Percentiles rank a stretch among this genome's conserved stretches.
Conservation (phyloP, 2,888 invertebrate species). For the Idaea dimidiata region DNA sequence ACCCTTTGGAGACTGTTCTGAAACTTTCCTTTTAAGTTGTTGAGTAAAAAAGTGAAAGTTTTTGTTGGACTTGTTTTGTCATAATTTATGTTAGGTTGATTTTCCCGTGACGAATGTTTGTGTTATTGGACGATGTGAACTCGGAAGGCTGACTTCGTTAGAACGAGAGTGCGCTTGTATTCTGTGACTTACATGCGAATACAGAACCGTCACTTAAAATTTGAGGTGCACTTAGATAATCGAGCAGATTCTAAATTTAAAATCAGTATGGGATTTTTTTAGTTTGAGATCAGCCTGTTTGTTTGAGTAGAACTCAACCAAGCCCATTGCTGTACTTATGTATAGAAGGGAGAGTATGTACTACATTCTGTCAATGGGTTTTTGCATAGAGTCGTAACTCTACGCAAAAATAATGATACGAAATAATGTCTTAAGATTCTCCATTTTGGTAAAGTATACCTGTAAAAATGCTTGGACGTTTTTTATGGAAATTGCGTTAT, state of each 20-base stretch:
- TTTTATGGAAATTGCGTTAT: slow-evolving; percentile 52
- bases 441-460: slow-evolving; percentile 44
- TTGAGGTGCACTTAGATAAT: too few relatives aligned
- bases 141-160: slow-evolving; percentile 52
- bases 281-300: too few relatives aligned
- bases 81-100: slow-evolving; percentile 9
- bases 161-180: slow-evolving; percentile 30
- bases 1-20: slow-evolving; percentile 37
- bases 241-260: too few relatives aligned
- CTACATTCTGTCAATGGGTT: too few relatives aligned
- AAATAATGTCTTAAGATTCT: slow-evolving; percentile 32
- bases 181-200: too few relatives aligned
- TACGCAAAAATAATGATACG: slow-evolving; percentile 45
- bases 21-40: slow-evolving; percentile 19
- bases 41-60: slow-evolving; percentile 15
- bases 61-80: slow-evolving; percentile 10
- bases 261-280: too few relatives aligned
- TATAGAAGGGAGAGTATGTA: too few relatives aligned
- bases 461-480: slow-evolving; percentile 41
- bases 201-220: too few relatives aligned
- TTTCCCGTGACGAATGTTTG: slow-evolving; percentile 8
- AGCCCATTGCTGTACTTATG: too few relatives aligned
- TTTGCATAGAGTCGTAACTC: slow-evolving; percentile 31
- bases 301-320: too few relatives aligned
- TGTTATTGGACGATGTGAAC: slow-evolving; percentile 8